These are phyloP conservation scores for Xenus cinereus DNA, from an alignment of 2,113 vertebrate genomes.

Conservation along the genomic window DNA sequence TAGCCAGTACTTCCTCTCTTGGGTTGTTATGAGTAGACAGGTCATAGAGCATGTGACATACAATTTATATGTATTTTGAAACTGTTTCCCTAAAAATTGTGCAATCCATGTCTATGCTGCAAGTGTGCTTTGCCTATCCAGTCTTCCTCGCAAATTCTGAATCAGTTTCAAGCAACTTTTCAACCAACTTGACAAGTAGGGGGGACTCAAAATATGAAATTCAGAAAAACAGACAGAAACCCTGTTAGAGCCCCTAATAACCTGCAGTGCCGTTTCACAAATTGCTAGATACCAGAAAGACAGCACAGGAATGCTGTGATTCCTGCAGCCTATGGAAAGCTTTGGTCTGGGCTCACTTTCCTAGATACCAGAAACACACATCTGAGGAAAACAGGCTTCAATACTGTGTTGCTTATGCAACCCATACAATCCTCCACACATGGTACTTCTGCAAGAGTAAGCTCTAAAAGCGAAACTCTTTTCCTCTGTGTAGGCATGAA, in stretches of 20 bases:
- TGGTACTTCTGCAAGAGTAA: background rate
- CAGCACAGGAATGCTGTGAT: background rate
- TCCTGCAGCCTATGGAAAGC: background rate
- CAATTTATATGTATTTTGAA: background rate
- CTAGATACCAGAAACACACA: background rate
- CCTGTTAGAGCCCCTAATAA: background rate
- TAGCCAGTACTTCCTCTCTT: background rate
- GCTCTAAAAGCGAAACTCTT: background rate
- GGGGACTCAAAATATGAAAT: background rate
- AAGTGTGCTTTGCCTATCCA: background rate
- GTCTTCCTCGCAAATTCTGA: background rate
- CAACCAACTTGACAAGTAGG: background rate
- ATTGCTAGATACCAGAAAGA: background rate
- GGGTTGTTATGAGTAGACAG: fast-evolving
- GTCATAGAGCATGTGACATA: background rate
- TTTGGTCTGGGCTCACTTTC: background rate
- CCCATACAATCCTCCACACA: background rate
- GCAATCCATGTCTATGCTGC: background rate
- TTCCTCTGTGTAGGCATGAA: background rate
- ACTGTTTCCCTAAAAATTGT: background rate
- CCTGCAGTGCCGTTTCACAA: background rate
- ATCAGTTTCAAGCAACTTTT: background rate
- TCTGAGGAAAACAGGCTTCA: background rate
- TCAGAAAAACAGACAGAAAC: background rate
- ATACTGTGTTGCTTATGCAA: background rate